These are phyloP conservation scores for Pseudococcus viburni DNA, from an alignment of 2,888 invertebrate genomes.

Conservation along the genomic window DNA sequence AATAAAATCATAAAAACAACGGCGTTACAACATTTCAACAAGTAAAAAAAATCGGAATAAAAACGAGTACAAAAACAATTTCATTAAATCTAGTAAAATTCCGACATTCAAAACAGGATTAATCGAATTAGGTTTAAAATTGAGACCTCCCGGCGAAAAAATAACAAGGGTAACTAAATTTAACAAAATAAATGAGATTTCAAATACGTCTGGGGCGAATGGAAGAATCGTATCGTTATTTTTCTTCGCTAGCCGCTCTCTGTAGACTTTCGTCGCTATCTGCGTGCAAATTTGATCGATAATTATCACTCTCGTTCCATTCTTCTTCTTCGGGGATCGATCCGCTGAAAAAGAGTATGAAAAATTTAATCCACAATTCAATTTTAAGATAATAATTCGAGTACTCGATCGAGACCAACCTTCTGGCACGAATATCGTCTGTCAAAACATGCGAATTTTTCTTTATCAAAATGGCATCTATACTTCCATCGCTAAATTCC, in stretches of 20 bases:
- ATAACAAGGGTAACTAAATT: conserved; percentile 2
- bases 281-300: neutral
- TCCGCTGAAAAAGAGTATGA: conserved; percentile 25
- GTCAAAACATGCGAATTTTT: conserved; percentile 49
- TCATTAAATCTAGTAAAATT: neutral
- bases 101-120: neutral
- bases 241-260: conserved; percentile 4
- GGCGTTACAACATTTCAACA: neutral
- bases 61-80: conserved; percentile 1
- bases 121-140: neutral
- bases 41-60: conserved; percentile 7
- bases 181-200: neutral
- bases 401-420: neutral
- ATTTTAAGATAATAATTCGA: neutral
- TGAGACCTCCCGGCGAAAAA: neutral
- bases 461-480: conserved; percentile 51
- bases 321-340: conserved; percentile 62
- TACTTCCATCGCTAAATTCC: conserved; percentile 48
- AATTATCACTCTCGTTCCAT: conserved; percentile 47
- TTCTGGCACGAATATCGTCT: conserved; percentile 56
- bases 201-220: neutral
- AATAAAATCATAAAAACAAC: conserved; percentile 12
- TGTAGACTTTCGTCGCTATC: neutral
- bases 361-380: neutral
- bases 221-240: neutral